These are phyloP conservation scores for Argyra leucocephala DNA, from an alignment of 2,888 invertebrate species.

Conservation along the genomic window DNA sequence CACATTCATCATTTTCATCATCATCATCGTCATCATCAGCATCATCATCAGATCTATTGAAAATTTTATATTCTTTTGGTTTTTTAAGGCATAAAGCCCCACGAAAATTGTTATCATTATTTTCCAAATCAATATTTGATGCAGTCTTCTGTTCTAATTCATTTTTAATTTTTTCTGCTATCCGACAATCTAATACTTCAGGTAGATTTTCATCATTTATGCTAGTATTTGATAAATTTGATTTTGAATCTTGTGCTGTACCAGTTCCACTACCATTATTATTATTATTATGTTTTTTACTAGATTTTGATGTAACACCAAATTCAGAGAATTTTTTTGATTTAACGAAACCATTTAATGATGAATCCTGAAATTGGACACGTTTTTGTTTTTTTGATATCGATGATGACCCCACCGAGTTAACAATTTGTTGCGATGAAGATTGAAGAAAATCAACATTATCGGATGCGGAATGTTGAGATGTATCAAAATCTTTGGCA, in stretches of 20 bases:
- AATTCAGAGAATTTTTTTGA: constrained; percentile 32
- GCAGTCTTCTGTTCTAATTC: constrained; percentile 39
- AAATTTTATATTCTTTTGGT: constrained; percentile 21
- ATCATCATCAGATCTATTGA: constrained; percentile 24
- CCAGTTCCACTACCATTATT: constrained; percentile 12
- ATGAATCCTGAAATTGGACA: constrained; percentile 39
- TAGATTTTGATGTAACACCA: constrained; percentile 31
- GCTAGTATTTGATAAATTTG: constrained; percentile 23
- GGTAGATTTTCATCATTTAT: constrained; percentile 33
- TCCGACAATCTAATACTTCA: constrained; percentile 42
- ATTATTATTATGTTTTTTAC: constrained; percentile 33
- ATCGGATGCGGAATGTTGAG: constrained; percentile 29
- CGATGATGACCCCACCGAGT: constrained; percentile 21
- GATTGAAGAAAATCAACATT: constrained; percentile 22
- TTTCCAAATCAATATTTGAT: constrained; percentile 22
- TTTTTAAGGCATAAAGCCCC: constrained; percentile 27
- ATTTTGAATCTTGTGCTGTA: constrained; percentile 26
- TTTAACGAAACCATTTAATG: constrained; percentile 33
- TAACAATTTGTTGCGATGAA: constrained; percentile 21
- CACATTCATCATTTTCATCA: constrained; percentile 27
- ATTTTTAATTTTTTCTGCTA: constrained; percentile 43
- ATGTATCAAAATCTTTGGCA: constrained; percentile 37
- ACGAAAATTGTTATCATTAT: constrained; percentile 22
- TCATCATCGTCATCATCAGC: constrained; percentile 33
- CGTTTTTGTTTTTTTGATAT: constrained; percentile 36